phyloP scores from a whole-genome alignment of 1,140 invertebrate species.

The Drosophila suzukii region DNA sequence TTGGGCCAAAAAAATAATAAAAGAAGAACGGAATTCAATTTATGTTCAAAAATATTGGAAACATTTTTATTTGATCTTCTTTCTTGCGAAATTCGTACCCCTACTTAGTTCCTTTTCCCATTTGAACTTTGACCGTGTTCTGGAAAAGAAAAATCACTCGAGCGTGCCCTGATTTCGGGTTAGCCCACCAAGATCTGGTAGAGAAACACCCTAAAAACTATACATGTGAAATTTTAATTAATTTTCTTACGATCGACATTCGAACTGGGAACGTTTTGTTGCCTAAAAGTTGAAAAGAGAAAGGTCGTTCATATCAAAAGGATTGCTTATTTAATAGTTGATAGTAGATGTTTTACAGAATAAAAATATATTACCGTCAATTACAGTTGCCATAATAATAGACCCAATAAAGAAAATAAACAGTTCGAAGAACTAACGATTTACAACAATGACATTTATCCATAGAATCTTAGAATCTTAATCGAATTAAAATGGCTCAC shows the following conservation, averaged over 20 bases:
- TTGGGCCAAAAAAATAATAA: constrained; percentile 33
- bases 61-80: constrained; percentile 66
- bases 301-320: constrained; percentile 20
- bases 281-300: constrained; percentile 6
- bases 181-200: constrained; percentile 16
- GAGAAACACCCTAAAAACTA: constrained; percentile 51
- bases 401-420: not conserved
- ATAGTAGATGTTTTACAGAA: not conserved
- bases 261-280: constrained; percentile 24
- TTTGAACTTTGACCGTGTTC: constrained; percentile 60
- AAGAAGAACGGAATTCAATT: constrained; percentile 37
- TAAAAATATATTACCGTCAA: not conserved
- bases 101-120: constrained; percentile 41
- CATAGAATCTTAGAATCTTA: not conserved
- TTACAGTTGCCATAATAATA: not conserved
- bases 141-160: constrained; percentile 61
- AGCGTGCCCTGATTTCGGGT: constrained; percentile 42
- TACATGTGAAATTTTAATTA: constrained; percentile 63
- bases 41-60: constrained; percentile 45
- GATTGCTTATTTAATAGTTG: not conserved
- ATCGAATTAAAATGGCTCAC: constrained; percentile 10
- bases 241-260: constrained; percentile 17
- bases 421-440: too few species aligned
- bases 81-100: constrained; percentile 43
- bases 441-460: not conserved